Evolutionary conservation across 1,140 invertebrate genomes (phyloP).

Genomic region (Drosophila virilis): DNA sequence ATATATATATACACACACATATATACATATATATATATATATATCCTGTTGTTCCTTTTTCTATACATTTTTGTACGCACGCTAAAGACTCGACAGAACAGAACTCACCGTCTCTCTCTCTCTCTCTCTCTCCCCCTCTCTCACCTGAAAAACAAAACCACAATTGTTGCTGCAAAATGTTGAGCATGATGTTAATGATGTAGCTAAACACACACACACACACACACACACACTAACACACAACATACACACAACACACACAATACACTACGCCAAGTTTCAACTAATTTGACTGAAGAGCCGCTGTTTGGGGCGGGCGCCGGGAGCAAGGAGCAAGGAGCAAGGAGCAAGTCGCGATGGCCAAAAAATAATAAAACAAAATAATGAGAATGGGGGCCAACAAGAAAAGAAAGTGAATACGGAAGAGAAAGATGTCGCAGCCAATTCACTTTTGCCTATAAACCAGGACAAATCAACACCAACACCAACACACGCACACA

Average conservation of each 20-base stretch:
- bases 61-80: neutral
- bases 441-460: neutral
- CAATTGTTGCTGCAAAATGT: constrained; percentile 10
- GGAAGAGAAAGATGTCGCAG: neutral
- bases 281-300: constrained; percentile 7
- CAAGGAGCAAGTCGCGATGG: too few relatives aligned
- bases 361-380: too few relatives aligned
- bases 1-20: neutral
- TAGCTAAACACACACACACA: neutral
- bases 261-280: neutral
- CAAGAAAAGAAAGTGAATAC: neutral
- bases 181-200: constrained; percentile 12
- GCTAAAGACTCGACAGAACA: neutral
- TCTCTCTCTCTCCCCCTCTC: neutral
- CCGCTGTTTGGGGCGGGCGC: constrained; percentile 9
- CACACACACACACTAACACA: neutral
- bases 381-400: too few relatives aligned
- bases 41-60: neutral
- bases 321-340: neutral
- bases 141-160: neutral
- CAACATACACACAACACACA: neutral
- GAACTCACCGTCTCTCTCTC: neutral
- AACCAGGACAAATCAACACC: constrained; percentile 1
- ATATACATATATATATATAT: neutral
- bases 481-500: neutral